Base-by-base conservation (phyloP, 2,797 vertebrate genomes). In the Peromyscus eremicus region DNA sequence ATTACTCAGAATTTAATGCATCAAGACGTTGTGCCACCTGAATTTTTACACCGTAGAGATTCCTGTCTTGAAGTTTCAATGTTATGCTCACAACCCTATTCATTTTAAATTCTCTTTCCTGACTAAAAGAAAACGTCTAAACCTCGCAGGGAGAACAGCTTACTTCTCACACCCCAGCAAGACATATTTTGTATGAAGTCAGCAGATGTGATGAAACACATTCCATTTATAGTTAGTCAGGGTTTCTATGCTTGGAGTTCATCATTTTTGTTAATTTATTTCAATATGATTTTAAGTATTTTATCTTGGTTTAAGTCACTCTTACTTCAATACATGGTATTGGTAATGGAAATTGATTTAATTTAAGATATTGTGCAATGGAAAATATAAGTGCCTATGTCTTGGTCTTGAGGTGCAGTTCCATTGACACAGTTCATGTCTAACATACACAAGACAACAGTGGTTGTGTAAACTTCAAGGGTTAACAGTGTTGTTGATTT, bases 21-120 rank as follows among this genome's bases (percentile, higher is more conserved):
- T 46, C 70, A 55, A 97, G 98, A 98, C 97, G 86, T 94, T 81
- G 83, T 98, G 98, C 86, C 97, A 98, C 97, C 97, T 98, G 98
- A 98, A 98, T 98, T 98, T 97, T 95, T 97, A 95, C 97, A 34
- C 79, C 84, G 96, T 77, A 96, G 89, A 98, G 90, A 96, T 66
- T 32, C 77, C 87, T 98, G 98, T 98, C 97, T 97, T 89, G 95
- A 83, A 96, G 37, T 64, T 86, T 98, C 97, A 98, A 5, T 96
- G 93, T 98, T 95, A 97, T 85, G 96, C 88, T 97, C 77, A 96
- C 57, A 90, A 43, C 6, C 60, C 89, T 92, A 89, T 81, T 43
- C 82, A 5, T 73, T 91, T 97, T 89, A 57, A 64, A 82, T 92
- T 87, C 0, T 29, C 46, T 66, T n/a, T 82, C 34, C 13, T 96